Evolutionary conservation across 2,888 invertebrate species (phyloP).

Genomic region (Sinelater perroti): DNA sequence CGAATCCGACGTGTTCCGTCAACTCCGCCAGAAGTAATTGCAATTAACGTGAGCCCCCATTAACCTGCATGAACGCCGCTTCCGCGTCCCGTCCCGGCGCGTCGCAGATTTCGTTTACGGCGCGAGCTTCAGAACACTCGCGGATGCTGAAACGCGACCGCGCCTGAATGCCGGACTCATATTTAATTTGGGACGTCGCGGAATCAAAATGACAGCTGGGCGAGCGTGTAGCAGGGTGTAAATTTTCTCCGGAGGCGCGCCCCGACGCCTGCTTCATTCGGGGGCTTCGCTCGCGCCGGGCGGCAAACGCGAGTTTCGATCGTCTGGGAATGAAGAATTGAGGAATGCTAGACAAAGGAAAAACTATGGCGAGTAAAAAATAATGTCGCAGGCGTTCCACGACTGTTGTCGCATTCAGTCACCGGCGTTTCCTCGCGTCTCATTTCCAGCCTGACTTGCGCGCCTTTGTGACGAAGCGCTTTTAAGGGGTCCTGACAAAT

Average conservation of each 20-base stretch:
- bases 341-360: too few relatives aligned
- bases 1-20: conserved; percentile 34
- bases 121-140: neutral
- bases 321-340: too few relatives aligned
- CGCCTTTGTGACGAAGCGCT: too few relatives aligned
- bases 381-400: neutral
- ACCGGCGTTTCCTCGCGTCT: neutral
- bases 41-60: conserved; percentile 36
- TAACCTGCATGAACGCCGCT: conserved; percentile 28
- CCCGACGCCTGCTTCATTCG: neutral
- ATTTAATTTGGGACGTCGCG: conserved; percentile 6
- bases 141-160: neutral
- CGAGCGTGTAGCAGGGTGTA: neutral
- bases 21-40: conserved; percentile 40
- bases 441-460: too few relatives aligned
- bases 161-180: neutral
- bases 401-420: neutral
- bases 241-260: neutral
- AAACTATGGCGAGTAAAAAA: too few relatives aligned
- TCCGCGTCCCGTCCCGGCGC: neutral
- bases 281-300: neutral
- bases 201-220: neutral
- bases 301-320: too few relatives aligned
- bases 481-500: too few relatives aligned
- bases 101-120: neutral